phyloP scores from a whole-genome alignment of 2,113 vertebrate genomes.

The Urocitellus parryii region DNA sequence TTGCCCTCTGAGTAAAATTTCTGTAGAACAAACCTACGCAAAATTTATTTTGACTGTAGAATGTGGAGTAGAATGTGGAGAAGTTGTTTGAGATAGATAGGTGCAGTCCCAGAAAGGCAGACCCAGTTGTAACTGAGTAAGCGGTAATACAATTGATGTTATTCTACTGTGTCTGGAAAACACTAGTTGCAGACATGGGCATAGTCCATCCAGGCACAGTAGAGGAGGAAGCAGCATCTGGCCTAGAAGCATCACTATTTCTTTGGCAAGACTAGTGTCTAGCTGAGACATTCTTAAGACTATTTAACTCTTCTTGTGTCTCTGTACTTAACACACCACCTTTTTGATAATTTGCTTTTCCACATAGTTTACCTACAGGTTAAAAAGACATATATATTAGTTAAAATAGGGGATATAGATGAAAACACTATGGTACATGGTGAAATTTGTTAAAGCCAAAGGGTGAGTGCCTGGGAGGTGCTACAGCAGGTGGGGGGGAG shows the following conservation, averaged over 20 bases:
- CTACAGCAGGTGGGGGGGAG: neutral
- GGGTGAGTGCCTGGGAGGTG: neutral
- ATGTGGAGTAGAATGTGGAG: neutral
- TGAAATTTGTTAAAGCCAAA: neutral
- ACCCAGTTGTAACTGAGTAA: neutral
- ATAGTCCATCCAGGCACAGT: neutral
- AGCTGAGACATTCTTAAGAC: neutral
- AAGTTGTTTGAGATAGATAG: neutral
- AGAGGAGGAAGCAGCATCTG: neutral
- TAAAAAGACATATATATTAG: neutral
- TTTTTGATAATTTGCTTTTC: conserved; percentile 31
- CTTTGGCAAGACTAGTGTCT: neutral
- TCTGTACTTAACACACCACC: neutral
- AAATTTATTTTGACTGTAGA: neutral
- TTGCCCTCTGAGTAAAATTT: neutral
- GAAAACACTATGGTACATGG: neutral
- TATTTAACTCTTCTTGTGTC: neutral
- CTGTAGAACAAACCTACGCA: neutral
- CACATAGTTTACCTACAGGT: neutral
- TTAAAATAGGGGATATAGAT: neutral
- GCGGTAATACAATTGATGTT: neutral
- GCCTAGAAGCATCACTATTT: neutral
- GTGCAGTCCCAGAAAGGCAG: neutral
- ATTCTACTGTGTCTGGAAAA: neutral
- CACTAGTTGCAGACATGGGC: neutral